Evolutionary conservation across 1,140 invertebrate genomes (phyloP).

Genomic region (Halyomorpha halys): DNA sequence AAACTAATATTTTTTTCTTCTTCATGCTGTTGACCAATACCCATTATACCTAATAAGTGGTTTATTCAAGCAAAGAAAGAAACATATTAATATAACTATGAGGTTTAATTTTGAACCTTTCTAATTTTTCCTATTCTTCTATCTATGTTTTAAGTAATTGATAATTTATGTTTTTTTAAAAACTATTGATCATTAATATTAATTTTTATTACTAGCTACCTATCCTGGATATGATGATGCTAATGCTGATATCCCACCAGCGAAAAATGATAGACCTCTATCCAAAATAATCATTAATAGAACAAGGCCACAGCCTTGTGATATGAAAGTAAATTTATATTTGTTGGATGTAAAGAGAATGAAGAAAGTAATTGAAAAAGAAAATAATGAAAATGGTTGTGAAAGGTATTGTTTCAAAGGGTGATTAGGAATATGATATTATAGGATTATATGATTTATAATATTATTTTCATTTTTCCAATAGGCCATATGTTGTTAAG

Average conservation of each 20-base stretch:
- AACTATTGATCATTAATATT: background rate
- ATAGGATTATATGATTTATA: background rate
- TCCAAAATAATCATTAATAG: conserved; percentile 51
- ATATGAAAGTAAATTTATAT: conserved; percentile 53
- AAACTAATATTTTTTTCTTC: too few species aligned
- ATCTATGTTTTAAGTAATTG: too few species aligned
- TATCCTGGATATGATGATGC: conserved; percentile 6
- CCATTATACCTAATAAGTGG: too few species aligned
- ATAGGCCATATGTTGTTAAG: conserved; percentile 69
- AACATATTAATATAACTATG: too few species aligned
- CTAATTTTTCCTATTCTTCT: too few species aligned
- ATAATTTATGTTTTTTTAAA: too few species aligned
- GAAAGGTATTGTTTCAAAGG: background rate
- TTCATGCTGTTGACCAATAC: too few species aligned
- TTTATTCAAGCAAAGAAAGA: too few species aligned
- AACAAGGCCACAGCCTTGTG: conserved; percentile 66
- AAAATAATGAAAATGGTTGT: conserved; percentile 24
- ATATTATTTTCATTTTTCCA: conserved; percentile 25
- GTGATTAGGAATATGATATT: background rate
- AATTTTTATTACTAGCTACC: background rate
- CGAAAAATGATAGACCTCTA: conserved; percentile 15
- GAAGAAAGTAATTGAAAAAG: conserved; percentile 16
- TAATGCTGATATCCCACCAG: background rate
- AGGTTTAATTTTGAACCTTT: too few species aligned
- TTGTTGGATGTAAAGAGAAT: conserved; percentile 27